These are phyloP conservation scores for Neodiprion fabricii DNA, from an alignment of 1,140 invertebrate species.

Conservation along the genomic window DNA sequence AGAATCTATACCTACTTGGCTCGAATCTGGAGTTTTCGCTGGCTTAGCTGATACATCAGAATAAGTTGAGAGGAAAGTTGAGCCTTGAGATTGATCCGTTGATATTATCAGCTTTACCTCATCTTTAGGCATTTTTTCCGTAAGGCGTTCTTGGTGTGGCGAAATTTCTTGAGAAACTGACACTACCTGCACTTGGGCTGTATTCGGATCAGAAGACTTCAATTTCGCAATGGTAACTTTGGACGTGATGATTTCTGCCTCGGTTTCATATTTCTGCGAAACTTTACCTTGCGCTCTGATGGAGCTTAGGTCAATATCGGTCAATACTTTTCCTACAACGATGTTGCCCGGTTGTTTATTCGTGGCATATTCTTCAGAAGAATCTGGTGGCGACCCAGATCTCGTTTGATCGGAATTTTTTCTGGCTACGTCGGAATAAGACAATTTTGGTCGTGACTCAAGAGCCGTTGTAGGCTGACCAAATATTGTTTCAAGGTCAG, in stretches of 20 bases:
- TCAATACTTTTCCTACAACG: slow-evolving; percentile 8
- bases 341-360: not conserved
- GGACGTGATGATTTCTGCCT: slow-evolving; percentile 10
- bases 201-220: not conserved
- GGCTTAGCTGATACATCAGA: not conserved
- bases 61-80: not conserved
- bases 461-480: slow-evolving; percentile 28
- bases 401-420: slow-evolving; percentile 24
- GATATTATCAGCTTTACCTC: not conserved
- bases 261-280: not conserved
- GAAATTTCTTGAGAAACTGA: not conserved
- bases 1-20: slow-evolving; percentile 3
- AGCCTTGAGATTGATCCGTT: not conserved
- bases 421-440: slow-evolving; percentile 40
- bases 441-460: slow-evolving; percentile 29
- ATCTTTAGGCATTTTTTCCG: not conserved
- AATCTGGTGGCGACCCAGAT: slow-evolving; percentile 13
- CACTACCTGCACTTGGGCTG: not conserved
- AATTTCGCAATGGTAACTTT: slow-evolving; percentile 3
- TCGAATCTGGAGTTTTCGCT: not conserved
- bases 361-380: not conserved
- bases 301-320: not conserved
- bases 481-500: slow-evolving; percentile 25
- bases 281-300: not conserved
- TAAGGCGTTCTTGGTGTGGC: not conserved